Base-by-base conservation (phyloP, 2,797 vertebrate genomes). In the Cyprinella venusta region DNA sequence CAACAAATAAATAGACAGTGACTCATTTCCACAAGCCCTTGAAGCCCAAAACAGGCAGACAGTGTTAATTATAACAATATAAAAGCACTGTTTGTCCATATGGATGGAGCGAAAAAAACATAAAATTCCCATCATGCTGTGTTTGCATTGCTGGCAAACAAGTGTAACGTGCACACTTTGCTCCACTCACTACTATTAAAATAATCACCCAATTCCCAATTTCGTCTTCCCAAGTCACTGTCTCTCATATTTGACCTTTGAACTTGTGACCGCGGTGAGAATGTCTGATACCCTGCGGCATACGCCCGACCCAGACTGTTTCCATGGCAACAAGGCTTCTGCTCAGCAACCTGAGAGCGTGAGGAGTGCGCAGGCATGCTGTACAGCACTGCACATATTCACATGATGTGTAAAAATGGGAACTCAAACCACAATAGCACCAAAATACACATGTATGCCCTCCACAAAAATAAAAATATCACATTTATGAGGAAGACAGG, bases 271-370 rank as follows among this genome's bases (percentile, higher is more conserved):
- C 87, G 68, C 12, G 33, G 81, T 68, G 76, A 84, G 65, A 75
- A 85, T 2, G 84, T 87, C 87, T 88, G 86, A 79, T 79, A 84
- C 84, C 87, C 65, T 48, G 70, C 83, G 76, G 76, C 82, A 65
- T 70, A 70, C 36, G 70, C 75, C 79, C 36, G 61, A 63, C 84
- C 81, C 82, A 85, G 86, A 81, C 88, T 86, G 87, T 89, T 59
- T 71, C 88, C 87, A 89, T 89, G 85, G 88, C 81, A 87, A 89
- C 88, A 85, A 80, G 71, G 63, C 87, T 85, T 88, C 86, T 87
- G 71, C 88, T 87, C 68, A 72, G 79, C 80, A 86, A 84, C 75
- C 72, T 26, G 71, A 86, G 80, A 77, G 52, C 8, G 74, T 52
- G 3, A 78, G 40, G 75, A 65, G 81, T 68, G 77, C 84, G 76